Evolutionary conservation across 2,113 vertebrate genomes (phyloP).

Genomic region (Lophochroa leadbeateri): DNA sequence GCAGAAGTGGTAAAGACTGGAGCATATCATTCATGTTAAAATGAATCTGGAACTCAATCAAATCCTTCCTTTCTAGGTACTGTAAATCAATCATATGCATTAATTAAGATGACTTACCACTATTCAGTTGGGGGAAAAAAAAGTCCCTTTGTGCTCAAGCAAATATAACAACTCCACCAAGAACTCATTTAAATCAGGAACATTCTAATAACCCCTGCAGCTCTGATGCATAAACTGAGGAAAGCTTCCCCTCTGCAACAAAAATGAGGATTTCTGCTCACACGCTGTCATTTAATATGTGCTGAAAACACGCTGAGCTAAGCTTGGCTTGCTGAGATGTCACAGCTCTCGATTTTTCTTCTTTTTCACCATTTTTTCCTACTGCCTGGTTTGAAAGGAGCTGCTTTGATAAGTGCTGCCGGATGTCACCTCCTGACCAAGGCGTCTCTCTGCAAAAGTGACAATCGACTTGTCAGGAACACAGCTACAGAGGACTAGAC

Average conservation of each 20-base stretch:
- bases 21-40: fast-evolving
- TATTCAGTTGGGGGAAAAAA: not conserved
- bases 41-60: not conserved
- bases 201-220: not conserved
- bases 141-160: not conserved
- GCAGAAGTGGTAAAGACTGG: not conserved
- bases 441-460: fast-evolving
- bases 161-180: not conserved
- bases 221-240: not conserved
- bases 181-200: not conserved
- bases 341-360: not conserved
- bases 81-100: not conserved
- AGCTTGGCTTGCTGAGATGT: not conserved
- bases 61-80: not conserved
- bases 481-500: not conserved
- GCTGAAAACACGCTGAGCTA: not conserved
- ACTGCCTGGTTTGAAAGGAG: not conserved
- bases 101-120: not conserved
- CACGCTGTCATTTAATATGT: not conserved
- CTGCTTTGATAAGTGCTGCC: not conserved
- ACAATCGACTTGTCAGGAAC: not conserved
- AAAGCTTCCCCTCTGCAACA: not conserved
- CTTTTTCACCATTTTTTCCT: not conserved
- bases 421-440: not conserved
- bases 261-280: not conserved